phyloP scores from a whole-genome alignment of 35 echinoderm and acorn worm genomes.

The Eucidaris tribuloides region DNA sequence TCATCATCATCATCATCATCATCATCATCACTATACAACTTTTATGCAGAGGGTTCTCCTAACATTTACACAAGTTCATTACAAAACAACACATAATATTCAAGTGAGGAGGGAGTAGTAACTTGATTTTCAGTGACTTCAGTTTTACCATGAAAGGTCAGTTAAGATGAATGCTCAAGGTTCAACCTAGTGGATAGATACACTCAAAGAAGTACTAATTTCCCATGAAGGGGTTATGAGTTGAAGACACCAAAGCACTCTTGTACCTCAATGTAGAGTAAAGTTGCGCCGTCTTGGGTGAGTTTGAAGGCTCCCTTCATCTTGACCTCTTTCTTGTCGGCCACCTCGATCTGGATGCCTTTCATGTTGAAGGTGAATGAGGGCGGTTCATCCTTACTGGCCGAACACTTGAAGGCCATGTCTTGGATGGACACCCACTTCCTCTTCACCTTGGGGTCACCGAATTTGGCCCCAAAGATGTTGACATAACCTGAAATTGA shows the following conservation, averaged over 20 bases:
- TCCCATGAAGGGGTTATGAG: not conserved
- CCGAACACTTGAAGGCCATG: not conserved
- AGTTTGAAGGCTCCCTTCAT: conserved; percentile 27
- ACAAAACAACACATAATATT: not conserved
- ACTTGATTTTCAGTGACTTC: not conserved
- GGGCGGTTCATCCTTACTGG: not conserved
- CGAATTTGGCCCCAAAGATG: not conserved
- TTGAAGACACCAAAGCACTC: not conserved
- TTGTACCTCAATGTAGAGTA: conserved; percentile 7
- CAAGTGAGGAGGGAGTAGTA: not conserved
- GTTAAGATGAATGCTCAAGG: too few species aligned
- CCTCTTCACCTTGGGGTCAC: not conserved
- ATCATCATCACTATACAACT: too few species aligned
- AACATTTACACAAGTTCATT: not conserved
- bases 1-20: too few species aligned
- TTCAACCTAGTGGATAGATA: not conserved
- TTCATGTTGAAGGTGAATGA: not conserved
- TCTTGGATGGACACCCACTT: not conserved
- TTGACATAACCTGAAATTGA: conserved; percentile 12
- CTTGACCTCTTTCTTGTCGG: conserved; percentile 20
- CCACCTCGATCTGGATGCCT: not conserved
- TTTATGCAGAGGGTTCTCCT: too few species aligned
- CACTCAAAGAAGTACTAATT: not conserved
- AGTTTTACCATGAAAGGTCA: too few species aligned
- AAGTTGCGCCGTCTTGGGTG: not conserved